These are phyloP conservation scores for Actinopyga echinites DNA, from an alignment of 53 echinoderm and acorn worm species.

Conservation along the genomic window DNA sequence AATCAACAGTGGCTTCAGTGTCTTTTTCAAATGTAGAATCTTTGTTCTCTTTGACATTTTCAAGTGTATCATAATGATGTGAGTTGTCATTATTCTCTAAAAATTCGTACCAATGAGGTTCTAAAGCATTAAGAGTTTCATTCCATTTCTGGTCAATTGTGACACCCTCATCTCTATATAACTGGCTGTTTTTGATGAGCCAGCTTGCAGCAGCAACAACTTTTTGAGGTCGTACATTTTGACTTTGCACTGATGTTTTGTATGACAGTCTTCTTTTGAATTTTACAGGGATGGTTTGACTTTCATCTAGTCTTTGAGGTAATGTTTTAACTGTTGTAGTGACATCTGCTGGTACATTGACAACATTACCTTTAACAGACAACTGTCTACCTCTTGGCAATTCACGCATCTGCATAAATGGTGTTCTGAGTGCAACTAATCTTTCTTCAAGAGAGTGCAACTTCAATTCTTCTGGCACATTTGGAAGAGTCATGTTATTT, in stretches of 20 bases:
- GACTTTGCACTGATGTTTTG: conserved; percentile 27
- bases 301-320: conserved; percentile 20
- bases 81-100: too few relatives aligned
- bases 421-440: too few relatives aligned
- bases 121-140: not conserved
- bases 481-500: conserved; percentile 35
- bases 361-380: too few relatives aligned
- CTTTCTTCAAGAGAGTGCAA: conserved; percentile 37
- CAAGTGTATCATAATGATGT: too few relatives aligned
- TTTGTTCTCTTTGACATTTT: too few relatives aligned
- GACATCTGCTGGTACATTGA: conserved; percentile 36
- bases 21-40: too few relatives aligned
- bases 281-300: too few relatives aligned
- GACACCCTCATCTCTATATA: conserved; percentile 25
- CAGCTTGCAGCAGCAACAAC: conserved; percentile 52
- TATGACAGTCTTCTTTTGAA: conserved; percentile 49
- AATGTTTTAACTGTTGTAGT: conserved; percentile 8
- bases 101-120: not conserved
- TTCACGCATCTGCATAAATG: too few relatives aligned
- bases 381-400: conserved; percentile 46
- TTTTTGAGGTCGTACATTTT: conserved; percentile 52
- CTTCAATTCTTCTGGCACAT: conserved; percentile 39
- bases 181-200: conserved; percentile 21
- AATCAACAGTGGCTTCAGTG: too few relatives aligned
- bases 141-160: conserved; percentile 3